phyloP scores from a whole-genome alignment of 2,797 vertebrate genomes.

The Epinephelus malabaricus region DNA sequence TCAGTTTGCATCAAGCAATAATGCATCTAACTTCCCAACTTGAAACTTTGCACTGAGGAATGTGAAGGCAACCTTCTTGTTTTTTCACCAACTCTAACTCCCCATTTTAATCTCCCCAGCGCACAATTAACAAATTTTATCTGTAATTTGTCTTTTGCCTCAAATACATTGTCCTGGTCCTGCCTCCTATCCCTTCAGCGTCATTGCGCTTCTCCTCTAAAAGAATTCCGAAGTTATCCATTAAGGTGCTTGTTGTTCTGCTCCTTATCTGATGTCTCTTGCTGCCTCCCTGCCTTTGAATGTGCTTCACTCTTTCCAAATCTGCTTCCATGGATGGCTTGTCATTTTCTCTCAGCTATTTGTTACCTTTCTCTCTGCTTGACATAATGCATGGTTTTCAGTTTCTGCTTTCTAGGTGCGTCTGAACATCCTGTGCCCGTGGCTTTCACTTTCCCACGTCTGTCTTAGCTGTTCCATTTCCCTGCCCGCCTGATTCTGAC shows the following conservation, averaged over 20 bases:
- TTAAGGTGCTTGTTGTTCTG: constrained; percentile 58
- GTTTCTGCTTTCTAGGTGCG: neutral
- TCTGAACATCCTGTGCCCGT: constrained; percentile 22
- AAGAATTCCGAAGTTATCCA: constrained; percentile 53
- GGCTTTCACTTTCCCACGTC: constrained; percentile 32
- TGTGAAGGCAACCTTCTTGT: neutral
- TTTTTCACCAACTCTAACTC: constrained; percentile 1
- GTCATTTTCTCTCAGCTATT: constrained; percentile 26
- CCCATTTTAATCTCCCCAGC: constrained; percentile 24
- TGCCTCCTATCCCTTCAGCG: constrained; percentile 12
- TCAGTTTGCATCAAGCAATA: neutral
- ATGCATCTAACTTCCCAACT: neutral
- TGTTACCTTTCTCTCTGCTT: constrained; percentile 11
- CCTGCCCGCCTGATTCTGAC: constrained; percentile 51
- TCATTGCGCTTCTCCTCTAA: constrained; percentile 51
- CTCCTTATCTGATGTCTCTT: constrained; percentile 60
- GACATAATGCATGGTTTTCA: constrained; percentile 9
- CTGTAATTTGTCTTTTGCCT: constrained; percentile 51
- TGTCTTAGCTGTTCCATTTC: constrained; percentile 46
- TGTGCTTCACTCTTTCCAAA: constrained; percentile 35
- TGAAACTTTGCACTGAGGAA: constrained; percentile 2
- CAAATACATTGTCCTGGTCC: constrained; percentile 46
- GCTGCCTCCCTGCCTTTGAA: constrained; percentile 33
- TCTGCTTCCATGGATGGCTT: constrained; percentile 16
- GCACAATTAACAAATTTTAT: constrained; percentile 48